A percentile compares a stretch with the other conserved stretches of the same genome.
These are phyloP conservation scores for Argopecten irradians DNA, from an alignment of 1,140 invertebrate species.

Conservation along the genomic window DNA sequence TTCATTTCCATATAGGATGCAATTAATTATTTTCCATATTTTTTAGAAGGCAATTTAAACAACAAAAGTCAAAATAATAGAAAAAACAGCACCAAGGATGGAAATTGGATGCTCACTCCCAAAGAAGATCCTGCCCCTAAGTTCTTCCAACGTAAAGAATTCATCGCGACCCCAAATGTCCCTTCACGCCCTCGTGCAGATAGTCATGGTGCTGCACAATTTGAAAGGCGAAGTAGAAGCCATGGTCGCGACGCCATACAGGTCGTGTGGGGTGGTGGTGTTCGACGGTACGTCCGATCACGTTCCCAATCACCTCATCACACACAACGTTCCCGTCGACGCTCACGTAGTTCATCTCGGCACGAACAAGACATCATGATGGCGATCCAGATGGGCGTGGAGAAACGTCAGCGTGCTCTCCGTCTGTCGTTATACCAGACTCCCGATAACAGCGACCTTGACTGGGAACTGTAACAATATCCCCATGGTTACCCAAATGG, in stretches of 20 bases:
- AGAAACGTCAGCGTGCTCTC: constrained; percentile 58
- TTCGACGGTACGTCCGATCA: constrained; percentile 42
- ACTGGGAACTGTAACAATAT: constrained; percentile 54
- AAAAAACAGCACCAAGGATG: not conserved
- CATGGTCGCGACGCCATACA: constrained; percentile 26
- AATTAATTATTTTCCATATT: too few species aligned
- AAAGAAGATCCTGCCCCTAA: constrained; percentile 31
- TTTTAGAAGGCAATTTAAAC: not conserved
- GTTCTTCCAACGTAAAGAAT: constrained; percentile 31
- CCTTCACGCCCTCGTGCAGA: not conserved
- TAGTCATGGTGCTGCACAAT: constrained; percentile 28
- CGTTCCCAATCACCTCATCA: constrained; percentile 56
- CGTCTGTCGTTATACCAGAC: constrained; percentile 59
- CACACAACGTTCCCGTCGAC: not conserved
- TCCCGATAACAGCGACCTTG: constrained; percentile 48
- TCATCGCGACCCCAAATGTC: constrained; percentile 35
- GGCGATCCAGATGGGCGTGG: constrained; percentile 58
- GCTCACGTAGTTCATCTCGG: constrained; percentile 35
- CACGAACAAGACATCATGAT: constrained; percentile 50
- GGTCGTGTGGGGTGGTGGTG: constrained; percentile 26
- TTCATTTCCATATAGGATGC: too few species aligned
- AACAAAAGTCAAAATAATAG: not conserved
- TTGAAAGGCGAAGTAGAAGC: constrained; percentile 42
- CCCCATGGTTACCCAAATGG: not conserved
- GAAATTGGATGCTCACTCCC: constrained; percentile 36